Conservation (phyloP, 2,113 vertebrate species). For the Odontophorus gujanensis region DNA sequence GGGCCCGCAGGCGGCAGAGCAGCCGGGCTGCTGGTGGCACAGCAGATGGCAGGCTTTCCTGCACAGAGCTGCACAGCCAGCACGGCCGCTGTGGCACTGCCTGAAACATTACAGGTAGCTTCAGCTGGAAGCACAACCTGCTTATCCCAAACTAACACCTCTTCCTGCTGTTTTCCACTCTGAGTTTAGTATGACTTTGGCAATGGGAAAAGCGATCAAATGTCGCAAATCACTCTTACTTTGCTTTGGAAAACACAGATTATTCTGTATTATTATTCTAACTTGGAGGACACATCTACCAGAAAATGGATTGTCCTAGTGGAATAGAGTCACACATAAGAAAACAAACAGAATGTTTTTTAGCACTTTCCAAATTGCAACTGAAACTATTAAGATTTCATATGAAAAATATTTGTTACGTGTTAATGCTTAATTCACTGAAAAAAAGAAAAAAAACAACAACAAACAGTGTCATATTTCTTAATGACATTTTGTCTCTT, state of each 20-base stretch:
- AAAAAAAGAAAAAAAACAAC: not conserved
- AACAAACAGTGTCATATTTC: not conserved
- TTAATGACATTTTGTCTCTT: not conserved
- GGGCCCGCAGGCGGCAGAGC: not conserved
- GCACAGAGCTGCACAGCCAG: not conserved
- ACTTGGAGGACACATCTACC: not conserved
- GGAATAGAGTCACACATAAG: not conserved
- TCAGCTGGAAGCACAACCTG: slow-evolving; percentile 22
- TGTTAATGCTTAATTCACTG: not conserved
- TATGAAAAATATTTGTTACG: not conserved
- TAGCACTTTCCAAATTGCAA: not conserved
- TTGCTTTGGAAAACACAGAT: not conserved
- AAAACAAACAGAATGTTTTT: not conserved
- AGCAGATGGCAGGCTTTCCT: slow-evolving; percentile 27
- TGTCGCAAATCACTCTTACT: not conserved
- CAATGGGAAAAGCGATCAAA: not conserved
- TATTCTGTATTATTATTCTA: not conserved
- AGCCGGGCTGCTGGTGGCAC: not conserved
- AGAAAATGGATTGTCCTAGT: not conserved
- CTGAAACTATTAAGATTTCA: not conserved
- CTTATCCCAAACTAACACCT: not conserved
- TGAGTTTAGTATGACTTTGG: not conserved
- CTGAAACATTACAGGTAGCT: not conserved
- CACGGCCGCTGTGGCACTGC: fast-evolving
- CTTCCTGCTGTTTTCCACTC: not conserved